Evolutionary conservation across 2,797 vertebrate genomes (phyloP).

Genomic region (Dendrocincla tyrannina): DNA sequence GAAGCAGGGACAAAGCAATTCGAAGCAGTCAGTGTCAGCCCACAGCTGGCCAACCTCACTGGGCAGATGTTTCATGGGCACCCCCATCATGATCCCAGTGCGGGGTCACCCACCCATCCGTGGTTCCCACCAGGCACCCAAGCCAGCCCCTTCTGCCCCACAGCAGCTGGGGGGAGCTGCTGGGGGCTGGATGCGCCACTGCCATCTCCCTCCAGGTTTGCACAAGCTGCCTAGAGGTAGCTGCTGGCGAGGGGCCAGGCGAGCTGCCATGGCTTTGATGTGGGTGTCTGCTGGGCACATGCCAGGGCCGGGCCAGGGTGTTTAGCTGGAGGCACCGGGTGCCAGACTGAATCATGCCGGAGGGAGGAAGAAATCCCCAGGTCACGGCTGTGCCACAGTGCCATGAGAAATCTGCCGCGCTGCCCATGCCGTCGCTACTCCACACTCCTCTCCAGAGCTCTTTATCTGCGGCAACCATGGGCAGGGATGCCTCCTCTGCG

Average conservation of each 20-base stretch:
- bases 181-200: neutral
- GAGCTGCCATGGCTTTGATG: slow-evolving; percentile 7
- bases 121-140: neutral
- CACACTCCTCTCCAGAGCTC: neutral
- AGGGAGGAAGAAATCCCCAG: neutral
- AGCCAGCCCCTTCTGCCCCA: neutral
- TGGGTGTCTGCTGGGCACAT: slow-evolving; percentile 46
- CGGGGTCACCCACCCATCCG: neutral
- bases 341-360: slow-evolving; percentile 8
- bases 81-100: rapidly evolving
- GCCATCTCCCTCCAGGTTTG: slow-evolving; percentile 1
- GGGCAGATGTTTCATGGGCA: neutral
- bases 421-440: neutral
- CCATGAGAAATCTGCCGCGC: neutral
- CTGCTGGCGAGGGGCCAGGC: neutral
- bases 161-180: neutral
- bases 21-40: neutral
- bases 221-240: slow-evolving; percentile 23
- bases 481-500: neutral
- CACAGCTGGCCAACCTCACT: neutral
- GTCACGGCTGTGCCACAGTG: slow-evolving; percentile 5
- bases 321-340: slow-evolving; percentile 17
- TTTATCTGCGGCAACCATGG: neutral
- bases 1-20: neutral
- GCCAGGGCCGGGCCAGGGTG: slow-evolving; percentile 24